Percentiles rank a stretch among this genome's conserved stretches.
phyloP scores from a whole-genome alignment of 2,797 vertebrate genomes.

The Cyclopterus lumpus region DNA sequence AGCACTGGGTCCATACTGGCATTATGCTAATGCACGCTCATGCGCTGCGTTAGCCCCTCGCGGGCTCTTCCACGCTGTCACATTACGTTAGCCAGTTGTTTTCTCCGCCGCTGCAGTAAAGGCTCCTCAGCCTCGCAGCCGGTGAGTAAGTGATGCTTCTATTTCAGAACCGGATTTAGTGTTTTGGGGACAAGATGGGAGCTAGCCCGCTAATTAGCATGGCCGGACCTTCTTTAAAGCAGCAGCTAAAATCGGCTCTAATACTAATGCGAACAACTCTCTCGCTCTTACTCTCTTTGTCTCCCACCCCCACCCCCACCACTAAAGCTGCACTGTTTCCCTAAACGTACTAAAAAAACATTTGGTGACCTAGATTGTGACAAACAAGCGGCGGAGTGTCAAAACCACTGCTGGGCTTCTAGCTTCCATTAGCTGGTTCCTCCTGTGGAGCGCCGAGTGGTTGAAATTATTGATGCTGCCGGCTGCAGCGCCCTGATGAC shows the following conservation, averaged over 20 bases:
- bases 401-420: conserved; percentile 32
- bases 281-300: not conserved
- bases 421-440: conserved; percentile 30
- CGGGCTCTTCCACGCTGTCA: conserved; percentile 66
- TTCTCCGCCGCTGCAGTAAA: conserved; percentile 36
- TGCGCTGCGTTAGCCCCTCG: conserved; percentile 9
- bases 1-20: conserved; percentile 9
- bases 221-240: conserved; percentile 35
- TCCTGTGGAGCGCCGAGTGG: conserved; percentile 8
- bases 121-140: conserved; percentile 39
- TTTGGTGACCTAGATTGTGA: conserved; percentile 61
- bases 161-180: conserved; percentile 24
- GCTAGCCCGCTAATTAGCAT: conserved; percentile 51
- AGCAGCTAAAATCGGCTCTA: conserved; percentile 28
- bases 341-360: conserved; percentile 33
- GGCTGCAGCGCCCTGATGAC: not conserved
- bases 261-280: conserved; percentile 19
- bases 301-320: not conserved
- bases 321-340: conserved; percentile 24
- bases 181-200: not conserved
- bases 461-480: conserved; percentile 33
- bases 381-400: conserved; percentile 44
- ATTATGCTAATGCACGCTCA: conserved; percentile 60
- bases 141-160: conserved; percentile 11
- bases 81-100: conserved; percentile 54